A percentile compares a stretch with the other conserved stretches of the same genome.
Evolutionary conservation across 1,140 invertebrate species (phyloP).

Genomic region (Rhizoglyphus robini): DNA sequence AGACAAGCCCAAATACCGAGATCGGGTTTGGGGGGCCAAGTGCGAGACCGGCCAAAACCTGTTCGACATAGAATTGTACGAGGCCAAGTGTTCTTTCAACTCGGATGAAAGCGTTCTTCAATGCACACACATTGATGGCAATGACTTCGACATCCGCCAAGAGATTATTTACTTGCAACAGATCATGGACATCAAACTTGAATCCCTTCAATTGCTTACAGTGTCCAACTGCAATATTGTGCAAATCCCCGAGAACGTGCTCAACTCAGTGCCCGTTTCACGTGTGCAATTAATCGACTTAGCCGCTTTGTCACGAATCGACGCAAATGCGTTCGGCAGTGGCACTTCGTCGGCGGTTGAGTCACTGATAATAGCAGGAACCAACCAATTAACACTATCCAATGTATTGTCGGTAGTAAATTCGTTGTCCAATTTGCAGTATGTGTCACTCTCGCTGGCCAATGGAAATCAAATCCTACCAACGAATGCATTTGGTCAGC

Average conservation of each 20-base stretch:
- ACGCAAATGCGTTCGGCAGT: too few species aligned
- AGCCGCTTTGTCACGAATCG: too few species aligned
- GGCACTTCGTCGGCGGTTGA: neutral
- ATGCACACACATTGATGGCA: neutral
- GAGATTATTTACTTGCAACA: neutral
- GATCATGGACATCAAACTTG: neutral
- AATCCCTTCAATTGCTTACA: neutral
- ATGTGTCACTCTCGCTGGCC: neutral
- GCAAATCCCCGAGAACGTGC: neutral
- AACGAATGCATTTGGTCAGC: neutral
- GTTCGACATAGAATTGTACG: neutral
- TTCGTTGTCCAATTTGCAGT: neutral
- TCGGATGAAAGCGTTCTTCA: neutral
- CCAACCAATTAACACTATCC: neutral
- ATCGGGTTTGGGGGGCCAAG: neutral
- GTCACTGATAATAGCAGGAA: neutral
- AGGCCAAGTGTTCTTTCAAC: neutral
- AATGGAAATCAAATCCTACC: neutral
- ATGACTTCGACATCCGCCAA: neutral
- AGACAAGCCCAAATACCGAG: neutral
- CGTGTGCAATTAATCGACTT: too few species aligned
- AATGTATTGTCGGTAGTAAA: neutral
- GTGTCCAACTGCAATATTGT: neutral
- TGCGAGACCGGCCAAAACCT: neutral
- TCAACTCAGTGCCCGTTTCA: too few species aligned